Evolutionary conservation across 92 coral and sea anemone genomes (phyloP).

Genomic region (Palythoa heliodiscus): DNA sequence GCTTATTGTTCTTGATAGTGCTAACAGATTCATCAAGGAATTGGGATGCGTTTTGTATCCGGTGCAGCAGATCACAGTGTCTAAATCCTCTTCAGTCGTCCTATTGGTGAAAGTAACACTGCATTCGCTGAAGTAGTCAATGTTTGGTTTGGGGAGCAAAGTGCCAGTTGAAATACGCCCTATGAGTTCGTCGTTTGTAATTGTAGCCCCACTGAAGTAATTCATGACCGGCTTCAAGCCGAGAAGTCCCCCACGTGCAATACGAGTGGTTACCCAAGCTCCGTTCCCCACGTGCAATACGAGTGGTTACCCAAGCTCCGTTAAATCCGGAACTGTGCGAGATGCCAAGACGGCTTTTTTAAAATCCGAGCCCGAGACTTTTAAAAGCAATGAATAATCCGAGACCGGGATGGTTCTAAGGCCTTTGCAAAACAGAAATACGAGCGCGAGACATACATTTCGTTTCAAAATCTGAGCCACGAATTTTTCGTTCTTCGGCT

Average conservation of each 20-base stretch:
- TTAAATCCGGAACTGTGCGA: constrained; percentile 74
- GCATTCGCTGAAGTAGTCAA: constrained; percentile 61
- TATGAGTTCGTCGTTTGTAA: constrained; percentile 78
- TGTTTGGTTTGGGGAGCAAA: constrained; percentile 70
- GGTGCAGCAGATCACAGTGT: constrained; percentile 86
- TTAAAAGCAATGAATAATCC: no score
- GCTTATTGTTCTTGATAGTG: constrained; percentile 8
- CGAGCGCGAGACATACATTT: no score
- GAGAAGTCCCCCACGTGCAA: constrained; percentile 69
- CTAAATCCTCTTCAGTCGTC: constrained; percentile 58
- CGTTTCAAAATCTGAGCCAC: constrained; percentile 19
- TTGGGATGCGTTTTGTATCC: constrained; percentile 4
- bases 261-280: constrained; percentile 82
- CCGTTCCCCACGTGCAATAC: constrained; percentile 78
- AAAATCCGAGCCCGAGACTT: no score
- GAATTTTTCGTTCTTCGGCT: no score
- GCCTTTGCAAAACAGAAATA: no score
- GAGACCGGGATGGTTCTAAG: no score
- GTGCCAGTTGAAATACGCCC: constrained; percentile 75
- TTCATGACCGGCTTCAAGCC: constrained; percentile 66
- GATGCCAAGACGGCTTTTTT: no score
- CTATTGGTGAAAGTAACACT: constrained; percentile 83
- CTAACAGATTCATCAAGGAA: constrained; percentile 31
- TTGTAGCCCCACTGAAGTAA: constrained; percentile 65
- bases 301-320: constrained; percentile 87